Evolutionary conservation across 2,113 vertebrate genomes (phyloP).

Genomic region (Sinocyclocheilus anophthalmus): DNA sequence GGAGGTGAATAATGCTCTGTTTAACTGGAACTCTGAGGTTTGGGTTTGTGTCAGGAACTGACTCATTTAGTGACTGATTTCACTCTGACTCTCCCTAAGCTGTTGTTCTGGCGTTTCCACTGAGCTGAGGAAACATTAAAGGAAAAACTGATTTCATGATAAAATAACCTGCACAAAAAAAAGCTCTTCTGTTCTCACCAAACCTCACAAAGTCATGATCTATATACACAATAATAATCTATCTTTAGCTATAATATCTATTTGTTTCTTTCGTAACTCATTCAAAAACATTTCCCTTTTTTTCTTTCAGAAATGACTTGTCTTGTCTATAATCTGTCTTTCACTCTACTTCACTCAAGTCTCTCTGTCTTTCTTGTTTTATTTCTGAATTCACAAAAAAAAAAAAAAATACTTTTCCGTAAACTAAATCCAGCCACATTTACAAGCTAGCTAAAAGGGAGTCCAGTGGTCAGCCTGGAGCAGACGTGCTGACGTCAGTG

Average conservation of each 20-base stretch:
- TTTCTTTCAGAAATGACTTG: too few species aligned
- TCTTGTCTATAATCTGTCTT: too few species aligned
- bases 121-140: background rate
- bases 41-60: constrained; percentile 86
- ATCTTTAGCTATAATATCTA: too few species aligned
- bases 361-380: background rate
- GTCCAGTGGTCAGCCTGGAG: background rate
- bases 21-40: constrained; percentile 80
- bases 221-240: background rate
- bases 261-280: too few species aligned
- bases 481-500: constrained; percentile 77
- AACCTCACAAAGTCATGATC: background rate
- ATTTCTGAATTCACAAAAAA: constrained; percentile 26
- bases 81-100: constrained; percentile 74
- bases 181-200: background rate
- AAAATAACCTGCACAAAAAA: background rate
- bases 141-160: background rate
- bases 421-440: background rate
- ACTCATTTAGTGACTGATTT: constrained; percentile 86
- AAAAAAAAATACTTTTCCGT: background rate
- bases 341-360: too few species aligned
- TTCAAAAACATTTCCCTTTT: too few species aligned
- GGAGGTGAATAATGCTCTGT: background rate
- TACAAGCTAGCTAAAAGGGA: background rate
- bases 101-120: background rate